These are phyloP conservation scores for Melanargia galathea DNA, from an alignment of 2,888 invertebrate genomes.

Conservation along the genomic window DNA sequence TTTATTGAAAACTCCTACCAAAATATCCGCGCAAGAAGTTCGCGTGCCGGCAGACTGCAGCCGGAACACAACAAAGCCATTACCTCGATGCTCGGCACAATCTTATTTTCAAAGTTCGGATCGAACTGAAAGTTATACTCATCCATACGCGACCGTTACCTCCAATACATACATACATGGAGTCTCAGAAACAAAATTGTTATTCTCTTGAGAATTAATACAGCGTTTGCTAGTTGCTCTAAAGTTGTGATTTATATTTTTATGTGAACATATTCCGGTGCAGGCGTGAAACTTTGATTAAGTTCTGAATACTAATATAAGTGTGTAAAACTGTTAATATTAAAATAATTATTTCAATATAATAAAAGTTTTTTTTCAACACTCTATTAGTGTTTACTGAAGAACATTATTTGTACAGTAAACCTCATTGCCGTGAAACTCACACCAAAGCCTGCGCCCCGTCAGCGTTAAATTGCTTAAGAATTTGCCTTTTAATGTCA, in stretches of 20 bases:
- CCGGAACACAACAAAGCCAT: conserved; percentile 36
- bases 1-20: conserved; percentile 30
- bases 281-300: not conserved
- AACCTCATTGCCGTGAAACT: too few relatives aligned
- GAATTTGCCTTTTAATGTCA: too few relatives aligned
- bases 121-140: conserved; percentile 26
- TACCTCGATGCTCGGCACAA: conserved; percentile 30
- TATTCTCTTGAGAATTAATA: conserved; percentile 7
- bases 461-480: too few relatives aligned
- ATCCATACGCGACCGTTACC: conserved; percentile 33
- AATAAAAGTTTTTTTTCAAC: not conserved
- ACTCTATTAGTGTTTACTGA: not conserved
- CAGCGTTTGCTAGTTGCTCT: not conserved
- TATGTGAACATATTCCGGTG: not conserved
- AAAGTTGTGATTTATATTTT: not conserved
- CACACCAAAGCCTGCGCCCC: too few relatives aligned
- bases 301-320: not conserved
- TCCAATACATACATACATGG: conserved; percentile 22
- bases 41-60: conserved; percentile 38
- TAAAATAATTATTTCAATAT: not conserved
- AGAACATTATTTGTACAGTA: too few relatives aligned
- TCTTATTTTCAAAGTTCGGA: conserved; percentile 34
- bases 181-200: conserved; percentile 10
- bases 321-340: not conserved
- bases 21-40: conserved; percentile 28